Evolutionary conservation across 1,140 invertebrate species (phyloP).

Genomic region (Kradibia gibbosae): DNA sequence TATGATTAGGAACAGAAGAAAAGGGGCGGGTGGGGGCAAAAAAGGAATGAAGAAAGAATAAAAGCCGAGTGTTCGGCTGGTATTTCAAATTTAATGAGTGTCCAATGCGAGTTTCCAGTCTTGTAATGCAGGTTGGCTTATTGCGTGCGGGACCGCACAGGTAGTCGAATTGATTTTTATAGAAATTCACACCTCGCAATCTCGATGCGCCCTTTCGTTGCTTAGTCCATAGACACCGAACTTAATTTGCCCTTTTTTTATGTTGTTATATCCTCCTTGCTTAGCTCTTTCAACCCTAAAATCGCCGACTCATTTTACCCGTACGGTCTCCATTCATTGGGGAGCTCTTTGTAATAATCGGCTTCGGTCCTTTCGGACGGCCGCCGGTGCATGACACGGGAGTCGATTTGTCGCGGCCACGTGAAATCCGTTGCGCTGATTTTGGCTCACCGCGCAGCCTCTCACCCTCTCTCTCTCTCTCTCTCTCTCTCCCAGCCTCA

Average conservation of each 20-base stretch:
- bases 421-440: slow-evolving; percentile 2
- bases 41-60: neutral
- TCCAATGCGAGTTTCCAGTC: neutral
- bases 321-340: neutral
- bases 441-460: neutral
- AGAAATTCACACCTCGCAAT: slow-evolving; percentile 1
- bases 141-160: neutral
- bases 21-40: neutral
- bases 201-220: neutral
- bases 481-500: neutral
- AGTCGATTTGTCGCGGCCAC: slow-evolving; percentile 39
- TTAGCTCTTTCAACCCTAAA: neutral
- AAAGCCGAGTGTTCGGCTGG: neutral
- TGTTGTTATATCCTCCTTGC: neutral
- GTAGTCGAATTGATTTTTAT: neutral
- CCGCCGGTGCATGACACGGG: neutral
- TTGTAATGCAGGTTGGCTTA: neutral
- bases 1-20: neutral
- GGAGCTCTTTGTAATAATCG: neutral
- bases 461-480: too few relatives aligned
- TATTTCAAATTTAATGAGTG: slow-evolving; percentile 4
- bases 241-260: too few relatives aligned
- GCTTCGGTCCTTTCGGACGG: neutral
- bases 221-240: neutral
- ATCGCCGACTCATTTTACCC: slow-evolving; percentile 15